phyloP scores from a whole-genome alignment of 2,888 invertebrate genomes.

The Rhagium mordax region DNA sequence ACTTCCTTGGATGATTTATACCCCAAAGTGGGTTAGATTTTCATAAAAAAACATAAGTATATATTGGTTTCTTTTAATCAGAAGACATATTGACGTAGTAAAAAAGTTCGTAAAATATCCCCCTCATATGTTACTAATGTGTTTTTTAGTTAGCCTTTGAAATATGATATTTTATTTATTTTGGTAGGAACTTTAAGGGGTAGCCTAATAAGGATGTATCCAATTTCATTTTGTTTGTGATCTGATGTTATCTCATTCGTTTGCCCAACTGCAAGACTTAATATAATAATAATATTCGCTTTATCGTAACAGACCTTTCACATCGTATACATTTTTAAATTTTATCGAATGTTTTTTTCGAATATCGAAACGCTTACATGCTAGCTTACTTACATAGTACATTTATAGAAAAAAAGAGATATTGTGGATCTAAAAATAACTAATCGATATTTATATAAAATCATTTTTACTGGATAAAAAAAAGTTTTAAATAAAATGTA shows the following conservation, averaged over 20 bases:
- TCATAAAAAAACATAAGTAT: constrained; percentile 17
- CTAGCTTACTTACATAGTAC: too few species aligned
- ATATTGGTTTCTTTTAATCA: constrained; percentile 17
- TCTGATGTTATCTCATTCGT: constrained; percentile 4
- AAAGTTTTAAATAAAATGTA: too few species aligned
- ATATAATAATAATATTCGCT: too few species aligned
- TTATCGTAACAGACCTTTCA: too few species aligned
- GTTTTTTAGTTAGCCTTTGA: constrained; percentile 22
- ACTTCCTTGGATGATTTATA: constrained; percentile 7
- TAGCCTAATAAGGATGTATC: constrained; percentile 24
- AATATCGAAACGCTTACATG: too few species aligned
- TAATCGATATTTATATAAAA: too few species aligned
- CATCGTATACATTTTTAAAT: too few species aligned
- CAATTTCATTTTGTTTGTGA: constrained; percentile 15
- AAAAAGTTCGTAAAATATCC: constrained; percentile 22
- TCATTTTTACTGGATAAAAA: too few species aligned
- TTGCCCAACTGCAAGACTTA: background rate
- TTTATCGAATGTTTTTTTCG: too few species aligned
- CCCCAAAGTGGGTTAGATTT: background rate
- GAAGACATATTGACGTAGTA: constrained; percentile 18
- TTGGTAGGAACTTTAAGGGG: constrained; percentile 23
- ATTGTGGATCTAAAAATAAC: too few species aligned
- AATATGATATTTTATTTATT: constrained; percentile 26
- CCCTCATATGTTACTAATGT: constrained; percentile 16
- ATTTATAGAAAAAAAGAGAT: too few species aligned